Evolutionary conservation across 1,140 invertebrate genomes (phyloP), one percentile per base, ranked within the genome.

Genomic region (Drosophila kohkoa): DNA sequence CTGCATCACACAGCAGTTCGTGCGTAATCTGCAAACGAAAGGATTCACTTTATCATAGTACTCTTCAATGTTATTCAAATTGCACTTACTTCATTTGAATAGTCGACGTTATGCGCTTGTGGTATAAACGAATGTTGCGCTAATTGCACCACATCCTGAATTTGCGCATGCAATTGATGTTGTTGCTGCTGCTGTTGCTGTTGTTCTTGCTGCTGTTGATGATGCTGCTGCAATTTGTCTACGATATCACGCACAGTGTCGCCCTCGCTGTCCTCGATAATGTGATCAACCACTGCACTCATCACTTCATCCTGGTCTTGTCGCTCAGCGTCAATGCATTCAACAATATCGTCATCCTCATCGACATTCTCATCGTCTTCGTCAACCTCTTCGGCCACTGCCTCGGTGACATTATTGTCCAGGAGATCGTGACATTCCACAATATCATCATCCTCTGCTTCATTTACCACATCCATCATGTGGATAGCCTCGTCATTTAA

Each of bases 231-330:
- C 43, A 85, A 60, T 46, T 92, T 87, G 66, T 91, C 74, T 16
- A 92, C 86, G 48, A 91, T 91, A 59, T 91, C 79, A 10, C 81
- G 82, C 35, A 92, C 90, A n/a, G 79, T 75, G 68, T 80, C 78
- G 13, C 73, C 71, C 11, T 82, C 86, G 30, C 75, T 78, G n/a
- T 86, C 79, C 11, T 79, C 74, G 49, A 79, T 72, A 6, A 64
- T 68, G 45, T 79, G 58, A 16, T 68, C 75, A 5, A 68, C 86
- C 38, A 89, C 81, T 82, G 16, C 79, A 79, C 48, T 90, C 87
- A 87, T 89, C 43, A 82, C 74, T n/a, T 89, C 81, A 57, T 80
- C 77, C 51, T 77, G 66, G 68, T 74, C 68, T 15, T 63, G 72
- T 65, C 60, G 67, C 3, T 75, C 73, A 1, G 67, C 46, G 16